Conservation (phyloP, 2,113 vertebrate species). For the Pygoscelis adeliae region DNA sequence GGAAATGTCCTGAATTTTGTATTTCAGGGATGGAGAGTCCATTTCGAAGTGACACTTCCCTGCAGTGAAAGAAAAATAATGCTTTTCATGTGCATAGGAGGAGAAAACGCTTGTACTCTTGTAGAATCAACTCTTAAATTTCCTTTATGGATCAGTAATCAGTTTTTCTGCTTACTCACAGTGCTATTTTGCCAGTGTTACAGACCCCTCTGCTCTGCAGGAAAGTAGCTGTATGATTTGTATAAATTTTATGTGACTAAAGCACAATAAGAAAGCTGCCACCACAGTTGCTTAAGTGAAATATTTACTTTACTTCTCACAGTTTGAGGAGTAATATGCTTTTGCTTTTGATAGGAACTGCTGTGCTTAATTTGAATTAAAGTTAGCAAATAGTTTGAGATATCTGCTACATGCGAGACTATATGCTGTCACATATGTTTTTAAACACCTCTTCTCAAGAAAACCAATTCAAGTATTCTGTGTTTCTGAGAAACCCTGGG, state of each 20-base stretch:
- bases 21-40: neutral
- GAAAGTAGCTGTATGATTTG: neutral
- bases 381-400: neutral
- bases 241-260: neutral
- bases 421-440: neutral
- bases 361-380: constrained; percentile 14
- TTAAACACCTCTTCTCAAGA: neutral
- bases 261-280: neutral
- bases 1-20: neutral
- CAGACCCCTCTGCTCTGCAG: neutral
- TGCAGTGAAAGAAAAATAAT: neutral
- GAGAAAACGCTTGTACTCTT: neutral
- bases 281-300: neutral
- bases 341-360: neutral
- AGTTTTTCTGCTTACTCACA: constrained; percentile 18
- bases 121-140: neutral
- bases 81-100: neutral
- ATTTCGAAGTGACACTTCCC: neutral
- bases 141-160: constrained; percentile 7
- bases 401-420: neutral
- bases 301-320: constrained; percentile 44
- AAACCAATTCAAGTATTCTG: neutral
- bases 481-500: neutral
- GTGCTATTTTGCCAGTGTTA: neutral
- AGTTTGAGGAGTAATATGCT: constrained; percentile 38